phyloP scores from a whole-genome alignment of 2,888 invertebrate genomes.

The Caradrina clavipalpis region DNA sequence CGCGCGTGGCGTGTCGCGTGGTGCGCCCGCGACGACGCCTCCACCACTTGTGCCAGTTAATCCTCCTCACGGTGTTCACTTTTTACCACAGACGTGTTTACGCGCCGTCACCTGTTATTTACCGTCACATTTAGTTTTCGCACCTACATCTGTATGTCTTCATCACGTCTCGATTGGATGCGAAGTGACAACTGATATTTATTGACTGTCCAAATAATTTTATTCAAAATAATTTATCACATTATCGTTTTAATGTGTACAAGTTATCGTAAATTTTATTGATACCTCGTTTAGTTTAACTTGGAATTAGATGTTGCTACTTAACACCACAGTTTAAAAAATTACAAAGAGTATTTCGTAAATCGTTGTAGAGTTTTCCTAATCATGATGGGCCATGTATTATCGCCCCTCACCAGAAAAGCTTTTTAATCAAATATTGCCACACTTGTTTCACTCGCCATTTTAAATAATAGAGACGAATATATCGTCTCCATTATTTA shows the following conservation, averaged over 20 bases:
- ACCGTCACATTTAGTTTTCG: conserved; percentile 74
- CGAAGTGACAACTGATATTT: conserved; percentile 62
- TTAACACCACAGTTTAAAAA: not conserved
- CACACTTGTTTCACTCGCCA: too few species aligned
- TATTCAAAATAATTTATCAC: conserved; percentile 67
- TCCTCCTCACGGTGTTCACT: conserved; percentile 74
- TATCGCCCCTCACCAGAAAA: not conserved
- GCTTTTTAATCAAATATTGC: not conserved
- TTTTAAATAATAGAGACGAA: too few species aligned
- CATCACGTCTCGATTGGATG: conserved; percentile 63
- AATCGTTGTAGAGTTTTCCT: not conserved
- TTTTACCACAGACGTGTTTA: conserved; percentile 73
- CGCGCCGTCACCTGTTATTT: conserved; percentile 74
- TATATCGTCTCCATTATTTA: conserved; percentile 5
- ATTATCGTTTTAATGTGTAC: conserved; percentile 49
- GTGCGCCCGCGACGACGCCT: conserved; percentile 59
- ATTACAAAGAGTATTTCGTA: not conserved
- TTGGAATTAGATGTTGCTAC: conserved; percentile 10
- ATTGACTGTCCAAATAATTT: conserved; percentile 70
- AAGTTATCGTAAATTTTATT: conserved; percentile 46
- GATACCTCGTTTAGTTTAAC: conserved; percentile 11
- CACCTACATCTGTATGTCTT: conserved; percentile 71
- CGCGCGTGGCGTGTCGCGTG: conserved; percentile 67
- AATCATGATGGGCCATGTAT: not conserved
- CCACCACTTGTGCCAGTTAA: conserved; percentile 73